Conservation (phyloP, 35 echinoderm and acorn worm genomes). For the Apostichopus parvimensis region DNA sequence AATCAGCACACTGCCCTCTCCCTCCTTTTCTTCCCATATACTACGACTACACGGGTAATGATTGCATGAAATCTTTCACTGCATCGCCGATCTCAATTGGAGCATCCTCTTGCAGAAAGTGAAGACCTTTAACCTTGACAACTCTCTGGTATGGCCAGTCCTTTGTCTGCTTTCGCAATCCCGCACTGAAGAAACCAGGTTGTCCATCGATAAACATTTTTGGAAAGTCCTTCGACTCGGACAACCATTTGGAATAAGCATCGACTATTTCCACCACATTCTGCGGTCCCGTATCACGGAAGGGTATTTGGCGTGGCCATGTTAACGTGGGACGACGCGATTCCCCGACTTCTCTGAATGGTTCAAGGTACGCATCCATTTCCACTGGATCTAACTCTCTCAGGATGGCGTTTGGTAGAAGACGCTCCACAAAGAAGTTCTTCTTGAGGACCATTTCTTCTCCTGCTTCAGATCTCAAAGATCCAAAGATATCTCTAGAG, state of each 20-base stretch:
- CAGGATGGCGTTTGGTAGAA: constrained; percentile 71
- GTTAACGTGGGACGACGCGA: constrained; percentile 86
- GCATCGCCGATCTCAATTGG: constrained; percentile 80
- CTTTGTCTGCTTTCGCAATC: constrained; percentile 22
- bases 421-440: constrained; percentile 80
- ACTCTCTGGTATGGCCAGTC: constrained; percentile 74
- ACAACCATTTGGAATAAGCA: constrained; percentile 64
- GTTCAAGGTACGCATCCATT: constrained; percentile 82
- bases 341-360: constrained; percentile 62
- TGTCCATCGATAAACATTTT: constrained; percentile 79
- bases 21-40: background rate
- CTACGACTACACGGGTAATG: background rate
- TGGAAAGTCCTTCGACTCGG: constrained; percentile 53
- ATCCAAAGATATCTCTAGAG: constrained; percentile 68
- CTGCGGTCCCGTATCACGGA: constrained; percentile 77
- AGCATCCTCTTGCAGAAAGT: constrained; percentile 92
- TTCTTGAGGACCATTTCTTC: constrained; percentile 90
- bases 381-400: constrained; percentile 73
- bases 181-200: constrained; percentile 81
- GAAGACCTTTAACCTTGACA: constrained; percentile 65
- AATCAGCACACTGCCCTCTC: background rate
- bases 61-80: constrained; percentile 63
- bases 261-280: constrained; percentile 73
- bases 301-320: constrained; percentile 81
- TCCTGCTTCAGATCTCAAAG: constrained; percentile 76